Evolutionary conservation across 1,140 invertebrate genomes (phyloP).

Genomic region (Riptortus pedestris): DNA sequence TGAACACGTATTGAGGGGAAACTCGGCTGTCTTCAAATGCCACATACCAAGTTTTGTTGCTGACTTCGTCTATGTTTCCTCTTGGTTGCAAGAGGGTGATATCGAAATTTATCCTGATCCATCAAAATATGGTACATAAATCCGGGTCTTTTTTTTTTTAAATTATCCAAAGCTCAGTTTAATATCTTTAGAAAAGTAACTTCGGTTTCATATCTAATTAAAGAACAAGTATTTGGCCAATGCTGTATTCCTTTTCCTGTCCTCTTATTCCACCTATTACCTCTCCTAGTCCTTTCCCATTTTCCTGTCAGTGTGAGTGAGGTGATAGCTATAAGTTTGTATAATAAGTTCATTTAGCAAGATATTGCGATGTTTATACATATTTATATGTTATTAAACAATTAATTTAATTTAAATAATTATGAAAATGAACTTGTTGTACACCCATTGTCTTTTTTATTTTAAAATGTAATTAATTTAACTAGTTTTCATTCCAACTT

Average conservation of each 20-base stretch:
- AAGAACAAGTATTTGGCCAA: conserved; percentile 23
- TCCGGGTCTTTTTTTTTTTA: background rate
- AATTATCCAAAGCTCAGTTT: too few relatives aligned
- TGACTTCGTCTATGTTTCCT: conserved; percentile 72
- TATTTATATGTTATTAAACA: too few relatives aligned
- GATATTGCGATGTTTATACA: too few relatives aligned
- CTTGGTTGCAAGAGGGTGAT: conserved; percentile 71
- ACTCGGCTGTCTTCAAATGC: conserved; percentile 81
- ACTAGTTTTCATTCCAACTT: too few relatives aligned
- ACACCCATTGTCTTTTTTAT: too few relatives aligned
- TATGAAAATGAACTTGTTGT: too few relatives aligned
- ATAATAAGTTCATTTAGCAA: background rate
- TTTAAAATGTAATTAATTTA: too few relatives aligned
- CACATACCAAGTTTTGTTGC: conserved; percentile 85
- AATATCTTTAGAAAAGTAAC: too few relatives aligned
- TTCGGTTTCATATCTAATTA: background rate
- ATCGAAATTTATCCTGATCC: conserved; percentile 50
- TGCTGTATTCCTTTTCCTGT: conserved; percentile 9
- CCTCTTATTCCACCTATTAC: background rate
- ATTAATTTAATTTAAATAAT: too few relatives aligned
- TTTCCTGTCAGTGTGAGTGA: conserved; percentile 23
- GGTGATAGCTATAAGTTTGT: conserved; percentile 12
- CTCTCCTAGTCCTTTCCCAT: background rate
- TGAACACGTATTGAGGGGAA: conserved; percentile 78
- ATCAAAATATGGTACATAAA: conserved; percentile 52